Evolutionary conservation across 2,888 invertebrate species (phyloP).

Genomic region (Polydesmus complanatus): DNA sequence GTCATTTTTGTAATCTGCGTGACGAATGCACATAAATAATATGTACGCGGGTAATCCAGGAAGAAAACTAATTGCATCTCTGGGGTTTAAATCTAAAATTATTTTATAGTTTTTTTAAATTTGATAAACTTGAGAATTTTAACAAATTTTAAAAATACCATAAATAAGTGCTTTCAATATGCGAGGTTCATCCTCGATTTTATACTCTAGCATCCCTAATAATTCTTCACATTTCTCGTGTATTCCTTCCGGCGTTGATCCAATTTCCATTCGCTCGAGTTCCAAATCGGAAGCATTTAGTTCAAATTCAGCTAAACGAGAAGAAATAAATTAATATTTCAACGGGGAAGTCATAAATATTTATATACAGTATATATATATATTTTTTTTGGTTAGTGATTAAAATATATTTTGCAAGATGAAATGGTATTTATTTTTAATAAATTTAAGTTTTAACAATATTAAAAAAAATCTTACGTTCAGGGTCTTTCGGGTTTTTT

Average conservation of each 20-base stretch:
- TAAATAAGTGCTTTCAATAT: constrained; percentile 68
- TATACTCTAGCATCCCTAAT: constrained; percentile 88
- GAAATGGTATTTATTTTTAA: too few species aligned
- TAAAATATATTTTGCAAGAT: too few species aligned
- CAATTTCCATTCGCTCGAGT: constrained; percentile 14
- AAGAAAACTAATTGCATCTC: constrained; percentile 42
- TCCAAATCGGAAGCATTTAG: constrained; percentile 8
- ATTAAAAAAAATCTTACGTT: constrained; percentile 32
- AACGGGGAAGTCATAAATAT: too few species aligned
- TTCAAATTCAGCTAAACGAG: neutral
- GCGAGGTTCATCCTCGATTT: constrained; percentile 58
- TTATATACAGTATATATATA: too few species aligned
- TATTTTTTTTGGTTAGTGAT: neutral
- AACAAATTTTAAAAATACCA: constrained; percentile 39
- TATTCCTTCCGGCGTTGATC: constrained; percentile 44
- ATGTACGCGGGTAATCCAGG: constrained; percentile 92
- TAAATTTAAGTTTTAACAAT: neutral
- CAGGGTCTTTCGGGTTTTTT: constrained; percentile 56
- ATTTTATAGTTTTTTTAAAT: neutral
- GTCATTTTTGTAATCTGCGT: constrained; percentile 87
- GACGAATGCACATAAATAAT: constrained; percentile 90
- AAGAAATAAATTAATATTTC: too few species aligned
- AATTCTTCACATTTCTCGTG: constrained; percentile 67
- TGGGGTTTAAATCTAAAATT: constrained; percentile 27
- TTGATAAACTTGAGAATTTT: neutral